These are phyloP conservation scores for Pocillopora verrucosa DNA, from an alignment of 64 coral and sea anemone genomes.

Conservation along the genomic window DNA sequence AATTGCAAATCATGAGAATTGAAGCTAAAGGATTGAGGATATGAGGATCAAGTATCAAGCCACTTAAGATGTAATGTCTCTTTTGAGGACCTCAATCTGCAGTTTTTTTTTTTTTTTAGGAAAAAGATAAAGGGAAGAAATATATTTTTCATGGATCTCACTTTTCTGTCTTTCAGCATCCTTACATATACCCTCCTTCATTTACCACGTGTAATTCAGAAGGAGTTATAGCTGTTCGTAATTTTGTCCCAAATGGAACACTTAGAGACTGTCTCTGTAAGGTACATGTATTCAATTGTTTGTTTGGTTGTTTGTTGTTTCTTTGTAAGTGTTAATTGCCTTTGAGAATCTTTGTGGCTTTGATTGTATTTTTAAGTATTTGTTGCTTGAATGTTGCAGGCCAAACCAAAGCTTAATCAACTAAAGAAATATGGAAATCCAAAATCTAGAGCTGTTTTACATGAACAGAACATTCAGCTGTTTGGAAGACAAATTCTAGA, in stretches of 20 bases:
- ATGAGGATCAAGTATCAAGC: too few species aligned
- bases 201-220: slow-evolving; percentile 74
- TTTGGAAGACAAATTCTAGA: slow-evolving; percentile 99
- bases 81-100: too few species aligned
- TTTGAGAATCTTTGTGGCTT: too few species aligned
- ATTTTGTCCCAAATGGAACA: slow-evolving; percentile 91
- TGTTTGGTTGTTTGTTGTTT: background rate
- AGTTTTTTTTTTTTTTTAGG: too few species aligned
- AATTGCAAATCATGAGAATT: too few species aligned
- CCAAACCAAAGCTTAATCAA: slow-evolving; percentile 85
- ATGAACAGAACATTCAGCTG: slow-evolving; percentile 78
- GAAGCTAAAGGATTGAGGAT: too few species aligned
- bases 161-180: slow-evolving; percentile 67
- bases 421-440: slow-evolving; percentile 97
- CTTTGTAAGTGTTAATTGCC: background rate
- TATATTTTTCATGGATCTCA: background rate
- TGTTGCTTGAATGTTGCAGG: slow-evolving; percentile 40
- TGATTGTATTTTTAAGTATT: background rate
- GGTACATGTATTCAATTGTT: slow-evolving; percentile 35
- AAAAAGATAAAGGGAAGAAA: too few species aligned
- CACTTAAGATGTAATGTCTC: too few species aligned
- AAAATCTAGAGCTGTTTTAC: slow-evolving; percentile 59
- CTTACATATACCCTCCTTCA: slow-evolving; percentile 80
- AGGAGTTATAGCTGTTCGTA: slow-evolving; percentile 83
- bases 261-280: slow-evolving; percentile 90